Percentiles rank a stretch among this genome's conserved stretches.
phyloP scores from a whole-genome alignment of 1,140 invertebrate species.

The Lordiphosa clarofinis region DNA sequence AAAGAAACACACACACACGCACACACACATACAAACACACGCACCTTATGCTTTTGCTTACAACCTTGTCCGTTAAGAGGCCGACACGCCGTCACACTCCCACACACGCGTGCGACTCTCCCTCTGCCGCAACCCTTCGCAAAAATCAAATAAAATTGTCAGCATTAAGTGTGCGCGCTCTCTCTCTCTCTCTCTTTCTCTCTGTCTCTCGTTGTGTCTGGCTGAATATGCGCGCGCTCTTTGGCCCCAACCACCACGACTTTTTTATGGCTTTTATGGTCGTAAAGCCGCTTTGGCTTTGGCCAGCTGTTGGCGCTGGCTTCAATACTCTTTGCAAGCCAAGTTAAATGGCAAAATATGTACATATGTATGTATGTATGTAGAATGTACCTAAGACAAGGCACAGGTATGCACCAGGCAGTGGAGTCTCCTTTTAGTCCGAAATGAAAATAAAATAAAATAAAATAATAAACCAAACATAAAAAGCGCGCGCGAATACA shows the following conservation, averaged over 20 bases:
- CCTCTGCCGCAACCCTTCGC: slow-evolving; percentile 33
- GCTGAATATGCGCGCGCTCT: slow-evolving; percentile 32
- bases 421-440: neutral
- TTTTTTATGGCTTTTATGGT: slow-evolving; percentile 73
- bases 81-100: slow-evolving; percentile 7
- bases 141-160: slow-evolving; percentile 63
- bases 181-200: slow-evolving; percentile 20
- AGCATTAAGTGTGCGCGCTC: slow-evolving; percentile 3
- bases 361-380: slow-evolving; percentile 26
- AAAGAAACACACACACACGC: slow-evolving; percentile 48
- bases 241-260: slow-evolving; percentile 47
- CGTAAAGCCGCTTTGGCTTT: slow-evolving; percentile 64
- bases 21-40: slow-evolving; percentile 7
- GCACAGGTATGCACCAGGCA: slow-evolving; percentile 12
- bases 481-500: slow-evolving; percentile 76
- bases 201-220: slow-evolving; percentile 8
- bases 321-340: slow-evolving; percentile 4
- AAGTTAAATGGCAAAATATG: slow-evolving; percentile 64
- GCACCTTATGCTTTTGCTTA: slow-evolving; percentile 32
- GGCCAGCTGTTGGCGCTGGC: slow-evolving; percentile 57
- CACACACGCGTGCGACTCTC: slow-evolving; percentile 32
- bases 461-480: slow-evolving; percentile 38
- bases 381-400: slow-evolving; percentile 8
- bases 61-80: slow-evolving; percentile 67
- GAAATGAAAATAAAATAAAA: neutral